These are phyloP conservation scores for Polymixis lichenea DNA, from an alignment of 2,888 invertebrate genomes.

Conservation along the genomic window DNA sequence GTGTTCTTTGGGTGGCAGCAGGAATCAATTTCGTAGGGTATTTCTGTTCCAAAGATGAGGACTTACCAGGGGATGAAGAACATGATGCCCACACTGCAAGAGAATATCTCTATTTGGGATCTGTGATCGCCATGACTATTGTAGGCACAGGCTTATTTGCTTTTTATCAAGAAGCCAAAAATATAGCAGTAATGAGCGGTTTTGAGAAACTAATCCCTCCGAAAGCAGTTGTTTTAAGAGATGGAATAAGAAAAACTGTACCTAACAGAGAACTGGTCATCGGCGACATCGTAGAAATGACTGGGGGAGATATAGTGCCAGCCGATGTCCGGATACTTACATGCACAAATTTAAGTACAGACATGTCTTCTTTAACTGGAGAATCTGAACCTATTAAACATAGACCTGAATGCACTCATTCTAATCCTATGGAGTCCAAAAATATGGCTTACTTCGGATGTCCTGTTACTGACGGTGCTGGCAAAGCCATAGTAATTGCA, in stretches of 20 bases:
- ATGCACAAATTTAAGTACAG: slow-evolving; percentile 85
- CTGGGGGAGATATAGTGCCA: slow-evolving; percentile 95
- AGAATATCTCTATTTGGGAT: slow-evolving; percentile 86
- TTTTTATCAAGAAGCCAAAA: slow-evolving; percentile 92
- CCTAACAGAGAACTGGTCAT: slow-evolving; percentile 93
- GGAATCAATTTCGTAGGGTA: slow-evolving; percentile 91
- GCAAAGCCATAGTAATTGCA: slow-evolving; percentile 92
- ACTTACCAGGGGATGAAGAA: slow-evolving; percentile 48
- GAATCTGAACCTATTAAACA: slow-evolving; percentile 93
- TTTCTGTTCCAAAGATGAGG: slow-evolving; percentile 64
- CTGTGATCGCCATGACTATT: slow-evolving; percentile 82
- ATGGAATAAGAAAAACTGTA: slow-evolving; percentile 90
- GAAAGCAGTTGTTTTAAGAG: slow-evolving; percentile 93
- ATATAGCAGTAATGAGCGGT: slow-evolving; percentile 95
- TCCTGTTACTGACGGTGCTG: slow-evolving; percentile 94
- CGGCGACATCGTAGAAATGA: slow-evolving; percentile 96
- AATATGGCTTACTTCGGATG: slow-evolving; percentile 96
- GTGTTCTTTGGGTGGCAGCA: slow-evolving; percentile 93
- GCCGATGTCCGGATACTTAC: slow-evolving; percentile 95
- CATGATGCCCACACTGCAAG: slow-evolving; percentile 73
- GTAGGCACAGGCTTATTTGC: slow-evolving; percentile 90
- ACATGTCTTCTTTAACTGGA: slow-evolving; percentile 93
- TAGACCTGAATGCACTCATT: slow-evolving; percentile 91
- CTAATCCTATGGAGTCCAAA: slow-evolving; percentile 93
- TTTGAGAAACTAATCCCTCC: slow-evolving; percentile 95